Evolutionary conservation across 2,888 invertebrate genomes (phyloP), one percentile per base, ranked within the genome.

Genomic region (Baccha elongata): DNA sequence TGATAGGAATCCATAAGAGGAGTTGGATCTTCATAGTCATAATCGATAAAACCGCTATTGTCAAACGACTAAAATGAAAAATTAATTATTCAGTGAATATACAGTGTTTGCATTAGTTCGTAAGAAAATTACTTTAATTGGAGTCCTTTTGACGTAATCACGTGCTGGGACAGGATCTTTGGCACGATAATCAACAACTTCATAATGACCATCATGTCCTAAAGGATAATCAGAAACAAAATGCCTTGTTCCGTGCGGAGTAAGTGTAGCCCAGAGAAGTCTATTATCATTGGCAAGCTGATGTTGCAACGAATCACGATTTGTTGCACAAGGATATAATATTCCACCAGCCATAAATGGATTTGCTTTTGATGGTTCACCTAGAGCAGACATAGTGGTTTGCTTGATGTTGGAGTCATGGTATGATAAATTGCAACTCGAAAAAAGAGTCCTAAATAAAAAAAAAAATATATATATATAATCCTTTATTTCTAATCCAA

Each of bases 181-280:
- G 55, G 88, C 85, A 60, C 89, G 89, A 85, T 91, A 91, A 44
- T 95, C 94, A 0, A 95, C 94, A 73, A 94, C 93, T 87, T 95
- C 95, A 89, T 95, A 95, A 88, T 94, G 94, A 80, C 94, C 93
- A 88, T 94, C 93, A 83, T 94, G 93, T 23, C 88, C 89, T 3
- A 85, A 79, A 5, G 89, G 88, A 85, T 92, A 93, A 86, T 94
- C 93, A 79, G 94, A 93, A 69, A 95, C 93, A 88, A 94, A 96
- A 89, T 96, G 96, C 19, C 95, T 92, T 0, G 96, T 96, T 11
- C 96, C 96, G 17, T 95, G 93, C 0, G 96, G 96, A 0, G 96
- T 96, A 8, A 97, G 90, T 0, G 96, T 96, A 0, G 97, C 96
- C 97, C 97, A 97, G 50, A 95, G 92, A 1, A 95, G 93, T 6